Evolutionary conservation across 2,888 invertebrate genomes (phyloP).

Genomic region (Meiosimyza decipiens): DNA sequence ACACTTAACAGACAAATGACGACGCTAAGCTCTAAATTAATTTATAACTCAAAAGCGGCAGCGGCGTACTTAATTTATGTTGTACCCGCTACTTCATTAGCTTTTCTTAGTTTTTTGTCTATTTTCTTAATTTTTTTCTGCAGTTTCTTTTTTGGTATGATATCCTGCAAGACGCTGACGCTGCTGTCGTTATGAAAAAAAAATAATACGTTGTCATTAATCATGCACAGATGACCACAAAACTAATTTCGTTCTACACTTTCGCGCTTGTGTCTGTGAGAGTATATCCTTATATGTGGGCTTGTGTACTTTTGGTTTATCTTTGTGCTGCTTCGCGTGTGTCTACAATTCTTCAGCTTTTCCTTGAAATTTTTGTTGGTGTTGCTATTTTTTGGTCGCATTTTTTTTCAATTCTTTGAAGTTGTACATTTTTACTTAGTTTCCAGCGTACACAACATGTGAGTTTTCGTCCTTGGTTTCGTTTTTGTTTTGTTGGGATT

Average conservation of each 20-base stretch:
- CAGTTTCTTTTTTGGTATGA: not conserved
- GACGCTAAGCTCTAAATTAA: slow-evolving; percentile 20
- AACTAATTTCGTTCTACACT: slow-evolving; percentile 44
- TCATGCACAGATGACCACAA: slow-evolving; percentile 50
- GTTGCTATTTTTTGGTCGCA: slow-evolving; percentile 36
- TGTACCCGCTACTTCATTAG: slow-evolving; percentile 10
- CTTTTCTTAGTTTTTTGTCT: slow-evolving; percentile 1
- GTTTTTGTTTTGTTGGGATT: not conserved
- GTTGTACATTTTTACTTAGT: slow-evolving; percentile 13
- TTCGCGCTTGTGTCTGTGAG: slow-evolving; percentile 12
- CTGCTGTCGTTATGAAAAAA: slow-evolving; percentile 6
- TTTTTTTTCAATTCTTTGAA: slow-evolving; percentile 37
- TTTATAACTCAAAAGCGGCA: slow-evolving; percentile 17
- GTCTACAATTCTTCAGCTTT: slow-evolving; percentile 36
- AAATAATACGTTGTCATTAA: slow-evolving; percentile 41
- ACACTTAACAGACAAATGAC: not conserved
- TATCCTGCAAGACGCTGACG: not conserved
- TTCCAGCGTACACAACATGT: not conserved
- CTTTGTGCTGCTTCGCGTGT: slow-evolving; percentile 2
- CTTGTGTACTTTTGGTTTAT: too few species aligned
- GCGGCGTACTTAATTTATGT: slow-evolving; percentile 24
- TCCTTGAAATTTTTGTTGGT: slow-evolving; percentile 18
- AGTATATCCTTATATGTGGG: slow-evolving; percentile 12
- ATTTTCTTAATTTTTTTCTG: not conserved
- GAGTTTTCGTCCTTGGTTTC: not conserved